Evolutionary conservation across 1,140 invertebrate genomes (phyloP), one percentile per base, ranked within the genome.

Genomic region (Drosophila tsacasi): DNA sequence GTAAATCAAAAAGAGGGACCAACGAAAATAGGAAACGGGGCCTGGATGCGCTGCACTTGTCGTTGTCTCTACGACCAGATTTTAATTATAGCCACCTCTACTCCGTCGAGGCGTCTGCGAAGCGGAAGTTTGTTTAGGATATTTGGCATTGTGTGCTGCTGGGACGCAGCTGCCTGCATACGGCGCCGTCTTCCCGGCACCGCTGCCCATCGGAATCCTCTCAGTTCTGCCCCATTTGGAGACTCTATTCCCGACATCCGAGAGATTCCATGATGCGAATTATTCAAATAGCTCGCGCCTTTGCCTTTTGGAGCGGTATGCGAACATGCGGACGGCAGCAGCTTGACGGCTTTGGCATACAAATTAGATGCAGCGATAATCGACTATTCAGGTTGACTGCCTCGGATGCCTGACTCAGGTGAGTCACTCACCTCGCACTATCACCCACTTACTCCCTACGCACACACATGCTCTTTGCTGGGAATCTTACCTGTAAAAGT

Each of bases 71-170:
- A 27, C 42, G 21, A n/a, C 21, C 49, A 27, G 68, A 59, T 67
- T 67, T 76, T 87, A 87, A 87, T 87, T 87, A 87, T 89, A 87
- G 81, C 62, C 63, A 69, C 73, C 66, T 66, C 42, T 79, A 39
- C 35, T 42, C 15, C 35, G 66, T 76, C 73, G 79, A 46, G 73
- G 52, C 72, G 37, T 57, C 62, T 60, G 46, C 46, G 47, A 81
- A 82, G 81, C 85, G 84, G 84, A 87, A 87, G 85, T 87, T 87
- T 87, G 84, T 87, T 87, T 90, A 89, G 83, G 84, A 84, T 87
- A 77, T 84, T 83, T 83, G 81, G 76, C 81, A 83, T 76, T 83
- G 81, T 83, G 55, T 46, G 66, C 44, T 62, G 54, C 54, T 57
- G 67, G 46, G 47, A 76, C 60, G 64, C 84, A 89, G 83, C 83